Base-by-base conservation (phyloP, 1,140 invertebrate species). In the Drosophila ercepeae region DNA sequence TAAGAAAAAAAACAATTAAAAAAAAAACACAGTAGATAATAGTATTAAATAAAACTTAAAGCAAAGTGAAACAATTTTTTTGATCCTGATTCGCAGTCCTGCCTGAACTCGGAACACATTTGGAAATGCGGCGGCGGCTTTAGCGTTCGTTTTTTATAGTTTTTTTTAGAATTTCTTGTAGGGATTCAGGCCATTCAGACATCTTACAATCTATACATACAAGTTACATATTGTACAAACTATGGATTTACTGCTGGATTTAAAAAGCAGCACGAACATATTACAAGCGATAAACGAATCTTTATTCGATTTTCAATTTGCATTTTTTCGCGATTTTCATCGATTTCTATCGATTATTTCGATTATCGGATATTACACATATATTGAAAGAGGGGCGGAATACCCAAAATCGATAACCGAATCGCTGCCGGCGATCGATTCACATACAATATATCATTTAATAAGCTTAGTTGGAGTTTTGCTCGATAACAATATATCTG, bases 221-320 rank as follows among this genome's bases (percentile, higher is more conserved):
- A 68, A 67, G 60, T 53, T 68, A 53, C 64, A 67, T 68, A 68
- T 68, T 52, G 60, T 68, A 68, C 61, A 67, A 67, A 52, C 60
- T 53, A 68, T 41, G 36, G 61, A 67, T 21, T 42, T 36, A 36
- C 63, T 51, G 63, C 45, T 39, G n/a, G 44, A 58, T 50, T 27
- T 7, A 25, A 32, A 57, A 39, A 49, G 46, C 55, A 39, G 32
- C 29, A 46, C 46, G 14, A 59, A 53, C 65, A 34, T 13, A 58
- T 49, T 44, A 44, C 53, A 59, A 63, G 51, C 69, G 32, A 34
- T 32, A 49, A 53, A 50, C 46, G 11, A 16, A 29, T 52, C 39
- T 27, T 25, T 55, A 64, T 64, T 42, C 55, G 39, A 42, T 42
- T 18, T 16, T 19, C 39, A 4, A 32, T 32, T 36, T 13, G 0